phyloP scores from a whole-genome alignment of 2,797 vertebrate genomes.

The Valencia hispanica region DNA sequence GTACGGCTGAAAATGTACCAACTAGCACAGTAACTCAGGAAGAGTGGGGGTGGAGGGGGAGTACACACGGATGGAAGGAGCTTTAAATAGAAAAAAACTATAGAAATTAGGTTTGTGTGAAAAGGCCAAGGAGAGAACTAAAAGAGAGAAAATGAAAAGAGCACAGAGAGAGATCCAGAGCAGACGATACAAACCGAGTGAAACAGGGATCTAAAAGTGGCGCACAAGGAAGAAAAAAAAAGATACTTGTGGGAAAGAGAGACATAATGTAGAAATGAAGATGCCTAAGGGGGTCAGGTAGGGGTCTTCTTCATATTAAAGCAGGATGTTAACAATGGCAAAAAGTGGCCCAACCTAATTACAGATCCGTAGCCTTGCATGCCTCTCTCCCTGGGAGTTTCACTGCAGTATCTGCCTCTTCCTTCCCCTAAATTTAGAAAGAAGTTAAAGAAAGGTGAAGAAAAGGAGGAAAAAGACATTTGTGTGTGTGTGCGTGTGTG shows the following conservation, averaged over 20 bases:
- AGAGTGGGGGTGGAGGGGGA: slow-evolving; percentile 16
- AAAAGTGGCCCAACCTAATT: slow-evolving; percentile 82
- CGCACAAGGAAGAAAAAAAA: not conserved
- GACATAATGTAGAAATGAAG: slow-evolving; percentile 58
- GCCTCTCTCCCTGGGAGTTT: slow-evolving; percentile 70
- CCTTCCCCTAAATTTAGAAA: slow-evolving; percentile 73
- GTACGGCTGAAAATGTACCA: slow-evolving; percentile 71
- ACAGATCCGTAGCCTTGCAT: slow-evolving; percentile 60
- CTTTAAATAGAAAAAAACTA: slow-evolving; percentile 32
- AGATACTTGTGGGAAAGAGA: slow-evolving; percentile 30
- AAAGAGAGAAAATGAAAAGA: slow-evolving; percentile 28
- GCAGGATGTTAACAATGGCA: slow-evolving; percentile 80
- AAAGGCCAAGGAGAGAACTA: slow-evolving; percentile 64
- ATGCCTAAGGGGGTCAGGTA: slow-evolving; percentile 66
- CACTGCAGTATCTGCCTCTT: slow-evolving; percentile 61
- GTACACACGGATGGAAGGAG: slow-evolving; percentile 33
- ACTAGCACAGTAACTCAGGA: slow-evolving; percentile 56
- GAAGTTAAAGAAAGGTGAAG: slow-evolving; percentile 66
- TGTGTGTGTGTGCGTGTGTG: slow-evolving; percentile 1
- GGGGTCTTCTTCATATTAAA: slow-evolving; percentile 77
- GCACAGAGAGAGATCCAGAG: slow-evolving; percentile 15
- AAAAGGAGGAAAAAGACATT: slow-evolving; percentile 32
- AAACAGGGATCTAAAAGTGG: not conserved
- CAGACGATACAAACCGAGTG: not conserved
- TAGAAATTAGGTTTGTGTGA: slow-evolving; percentile 65